Base-by-base conservation (phyloP, 2,797 vertebrate genomes). In the Coendou prehensilis region DNA sequence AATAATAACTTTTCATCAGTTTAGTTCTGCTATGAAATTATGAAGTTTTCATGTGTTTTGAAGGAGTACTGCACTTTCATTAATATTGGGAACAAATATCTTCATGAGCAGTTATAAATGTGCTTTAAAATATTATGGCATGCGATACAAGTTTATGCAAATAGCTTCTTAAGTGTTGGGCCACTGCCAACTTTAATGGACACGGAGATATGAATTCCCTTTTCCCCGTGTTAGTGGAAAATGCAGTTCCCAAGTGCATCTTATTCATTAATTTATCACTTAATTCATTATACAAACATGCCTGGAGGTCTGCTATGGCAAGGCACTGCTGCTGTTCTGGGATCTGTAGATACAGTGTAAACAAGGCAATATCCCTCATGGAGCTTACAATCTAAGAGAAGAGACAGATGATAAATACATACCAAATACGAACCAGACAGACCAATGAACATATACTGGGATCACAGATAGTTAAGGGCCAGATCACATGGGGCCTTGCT, bases 101-200 rank as follows among this genome's bases (percentile, higher is more conserved):
- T 17, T 91, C 57, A 23, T 30, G n/a, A 95, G 22, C 52, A 81
- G 56, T 94, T 82, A 93, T 79, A 91, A 87, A 90, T 57, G 61
- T 57, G 50, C 61, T 95, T 94, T 93, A 69, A 94, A 97, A 82
- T 87, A 95, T 0, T 61, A 9, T 78, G 50, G 22, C 52, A 95
- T 54, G 67, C 79, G 18, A 90, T 52, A 71, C 2, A 91, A 56
- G 23, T 87, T 86, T 90, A 91, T 37, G 57, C 30, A 87, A 96
- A 84, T 73, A 89, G 18, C 33, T 75, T 80, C 78, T 93, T 75
- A 84, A 18, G 28, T 2, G 9, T 6, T 94, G 86, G 87, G 33
- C 37, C 47, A 41, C 15, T 71, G 76, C 80, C 71, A 41, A 45
- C 54, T 89, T 91, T 71, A 95, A 92, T 37, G 45, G 76, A 71